phyloP scores from a whole-genome alignment of 1,140 invertebrate species.

The Teleogryllus occipitalis region DNA sequence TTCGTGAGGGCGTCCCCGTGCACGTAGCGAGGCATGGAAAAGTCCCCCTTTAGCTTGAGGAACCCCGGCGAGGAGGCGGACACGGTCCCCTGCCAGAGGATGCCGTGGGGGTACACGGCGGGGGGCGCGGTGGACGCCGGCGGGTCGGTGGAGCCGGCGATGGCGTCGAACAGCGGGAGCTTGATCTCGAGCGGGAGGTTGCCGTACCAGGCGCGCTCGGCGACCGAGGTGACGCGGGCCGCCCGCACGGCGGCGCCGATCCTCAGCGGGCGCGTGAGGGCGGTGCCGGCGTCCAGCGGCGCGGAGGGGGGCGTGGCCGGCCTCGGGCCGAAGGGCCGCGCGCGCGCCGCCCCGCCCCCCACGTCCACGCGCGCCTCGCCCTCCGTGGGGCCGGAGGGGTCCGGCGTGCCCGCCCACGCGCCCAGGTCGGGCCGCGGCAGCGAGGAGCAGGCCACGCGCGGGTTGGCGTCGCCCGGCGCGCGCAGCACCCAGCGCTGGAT shows the following conservation, averaged over 20 bases:
- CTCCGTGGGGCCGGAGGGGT: neutral
- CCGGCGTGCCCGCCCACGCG: conserved; percentile 46
- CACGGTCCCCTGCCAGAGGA: neutral
- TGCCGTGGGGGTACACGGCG: neutral
- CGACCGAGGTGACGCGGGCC: neutral
- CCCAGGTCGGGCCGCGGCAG: conserved; percentile 47
- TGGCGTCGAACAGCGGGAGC: neutral
- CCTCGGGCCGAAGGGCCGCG: neutral
- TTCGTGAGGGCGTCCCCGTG: neutral
- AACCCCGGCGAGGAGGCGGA: neutral
- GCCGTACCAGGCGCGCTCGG: neutral
- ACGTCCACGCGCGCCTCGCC: neutral
- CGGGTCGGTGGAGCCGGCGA: neutral
- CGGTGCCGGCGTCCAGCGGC: neutral
- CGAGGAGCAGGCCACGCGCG: conserved; percentile 47
- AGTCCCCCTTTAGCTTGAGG: neutral
- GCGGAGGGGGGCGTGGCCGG: neutral
- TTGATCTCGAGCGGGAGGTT: neutral
- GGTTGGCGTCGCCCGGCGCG: conserved; percentile 47
- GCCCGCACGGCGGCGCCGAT: neutral
- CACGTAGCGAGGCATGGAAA: neutral
- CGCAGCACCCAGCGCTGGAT: conserved; percentile 74
- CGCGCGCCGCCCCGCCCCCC: neutral
- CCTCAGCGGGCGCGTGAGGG: neutral
- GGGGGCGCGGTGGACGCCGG: neutral